Evolutionary conservation across 2,888 invertebrate genomes (phyloP), one percentile per base, ranked within the genome.

Genomic region (Sarcophaga carnaria): DNA sequence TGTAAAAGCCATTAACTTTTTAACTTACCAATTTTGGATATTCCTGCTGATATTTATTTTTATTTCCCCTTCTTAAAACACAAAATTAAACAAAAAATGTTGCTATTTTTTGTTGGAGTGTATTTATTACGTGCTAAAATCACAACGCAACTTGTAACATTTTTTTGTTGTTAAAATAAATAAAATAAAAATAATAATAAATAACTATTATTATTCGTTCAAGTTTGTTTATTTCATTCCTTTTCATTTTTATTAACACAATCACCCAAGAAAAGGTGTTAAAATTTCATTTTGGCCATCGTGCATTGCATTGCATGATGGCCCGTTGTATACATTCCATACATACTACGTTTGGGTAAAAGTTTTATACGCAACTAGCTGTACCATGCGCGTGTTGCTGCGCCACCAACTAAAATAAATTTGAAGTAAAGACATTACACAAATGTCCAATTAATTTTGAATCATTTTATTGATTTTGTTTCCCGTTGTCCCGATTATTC

Each of bases 111-210:
- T 76, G 76, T 80, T 74, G 47, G 64, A 37, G 74, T 81, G 64
- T 81, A 87, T 80, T 87, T 87, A 87, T 81, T 87, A 87, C 84
- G 87, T 87, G 87, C 84, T 81, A 84, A 87, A 84, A 81, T 84
- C 87, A 71, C 77, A 72, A 83, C 71, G 77, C 82, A 82, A 77
- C 77, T 71, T 37, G n/a, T 69, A 77, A 77, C 37, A 37, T 10
- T 8, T 37, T 37, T 37, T 37, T 37, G 37, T 37, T 77, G 69
- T 77, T 45, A 66, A 63, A 25, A 64, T 70, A 76, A 37, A 37
- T 37, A 37, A 37, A 37, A 37, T 37, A 37, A 75, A n/a, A 63
- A 64, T 45, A 60, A 25, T 27, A 75, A 69, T 66, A 54, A 63
- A 70, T 47, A 22, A 75, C 79, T 83, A 75, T 80, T 83, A 64